Evolutionary conservation across 1,140 invertebrate genomes (phyloP).

Genomic region (Mamestra configurata): DNA sequence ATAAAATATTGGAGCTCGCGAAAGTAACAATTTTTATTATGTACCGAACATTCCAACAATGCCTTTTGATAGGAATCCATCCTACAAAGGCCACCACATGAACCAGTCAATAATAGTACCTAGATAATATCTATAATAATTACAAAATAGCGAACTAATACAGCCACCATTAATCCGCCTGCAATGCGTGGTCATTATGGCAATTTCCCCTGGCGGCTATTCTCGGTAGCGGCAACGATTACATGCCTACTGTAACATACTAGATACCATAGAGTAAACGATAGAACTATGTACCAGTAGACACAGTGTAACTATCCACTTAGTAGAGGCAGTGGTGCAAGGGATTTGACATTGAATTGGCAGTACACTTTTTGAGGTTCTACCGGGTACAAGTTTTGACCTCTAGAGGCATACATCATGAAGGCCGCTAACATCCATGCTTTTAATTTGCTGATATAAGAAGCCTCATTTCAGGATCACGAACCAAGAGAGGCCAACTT

Average conservation of each 20-base stretch:
- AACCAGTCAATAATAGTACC: neutral
- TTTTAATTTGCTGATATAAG: too few species aligned
- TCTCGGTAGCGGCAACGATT: conserved; percentile 13
- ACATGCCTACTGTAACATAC: too few species aligned
- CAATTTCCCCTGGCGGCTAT: conserved; percentile 32
- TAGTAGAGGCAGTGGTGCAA: neutral
- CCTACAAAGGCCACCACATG: neutral
- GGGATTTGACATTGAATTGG: neutral
- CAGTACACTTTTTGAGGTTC: too few species aligned
- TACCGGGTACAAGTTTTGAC: too few species aligned
- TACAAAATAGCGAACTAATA: conserved; percentile 11
- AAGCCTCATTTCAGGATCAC: too few species aligned
- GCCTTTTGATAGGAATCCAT: too few species aligned
- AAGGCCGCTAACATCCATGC: too few species aligned
- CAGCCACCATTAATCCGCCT: conserved; percentile 1
- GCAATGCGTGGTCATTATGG: conserved; percentile 25
- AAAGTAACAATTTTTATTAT: too few species aligned
- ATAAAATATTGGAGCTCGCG: neutral
- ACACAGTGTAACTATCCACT: neutral
- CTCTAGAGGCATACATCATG: too few species aligned
- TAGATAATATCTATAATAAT: neutral
- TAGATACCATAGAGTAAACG: neutral
- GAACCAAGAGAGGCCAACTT: too few species aligned
- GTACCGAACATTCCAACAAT: too few species aligned
- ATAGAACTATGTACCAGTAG: neutral